Conservation (phyloP, 1,140 invertebrate genomes). For the Bombus waltoni region DNA sequence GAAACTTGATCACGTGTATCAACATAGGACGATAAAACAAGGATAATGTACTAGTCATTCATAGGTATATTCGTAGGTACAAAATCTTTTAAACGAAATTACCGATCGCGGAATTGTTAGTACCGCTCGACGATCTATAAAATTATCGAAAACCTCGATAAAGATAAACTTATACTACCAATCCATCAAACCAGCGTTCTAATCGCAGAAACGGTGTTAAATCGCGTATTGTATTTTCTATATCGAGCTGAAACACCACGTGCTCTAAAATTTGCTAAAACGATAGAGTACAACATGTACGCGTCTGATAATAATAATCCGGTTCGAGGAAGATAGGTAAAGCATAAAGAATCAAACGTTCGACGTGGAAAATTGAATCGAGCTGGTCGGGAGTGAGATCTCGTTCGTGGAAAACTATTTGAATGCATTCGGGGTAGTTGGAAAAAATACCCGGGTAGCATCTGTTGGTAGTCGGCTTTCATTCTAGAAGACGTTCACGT, state of each 20-base stretch:
- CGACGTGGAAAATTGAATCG: conserved; percentile 27
- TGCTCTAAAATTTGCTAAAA: neutral
- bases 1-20: too few relatives aligned
- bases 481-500: conserved; percentile 64
- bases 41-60: neutral
- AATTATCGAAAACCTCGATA: neutral
- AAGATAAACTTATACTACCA: neutral
- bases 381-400: neutral
- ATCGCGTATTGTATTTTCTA: neutral
- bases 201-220: too few relatives aligned
- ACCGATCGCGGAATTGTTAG: too few relatives aligned
- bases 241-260: neutral
- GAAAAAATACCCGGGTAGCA: conserved; percentile 51
- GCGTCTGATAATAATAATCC: neutral
- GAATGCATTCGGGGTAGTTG: conserved; percentile 8
- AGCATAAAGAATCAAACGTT: neutral
- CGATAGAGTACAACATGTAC: neutral
- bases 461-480: conserved; percentile 48
- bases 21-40: neutral
- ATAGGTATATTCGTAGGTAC: neutral
- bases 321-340: neutral
- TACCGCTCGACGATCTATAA: neutral
- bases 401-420: neutral
- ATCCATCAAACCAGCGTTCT: too few relatives aligned
- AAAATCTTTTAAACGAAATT: neutral